Conservation (phyloP, 2,888 invertebrate genomes). For the Phorcus lineatus region DNA sequence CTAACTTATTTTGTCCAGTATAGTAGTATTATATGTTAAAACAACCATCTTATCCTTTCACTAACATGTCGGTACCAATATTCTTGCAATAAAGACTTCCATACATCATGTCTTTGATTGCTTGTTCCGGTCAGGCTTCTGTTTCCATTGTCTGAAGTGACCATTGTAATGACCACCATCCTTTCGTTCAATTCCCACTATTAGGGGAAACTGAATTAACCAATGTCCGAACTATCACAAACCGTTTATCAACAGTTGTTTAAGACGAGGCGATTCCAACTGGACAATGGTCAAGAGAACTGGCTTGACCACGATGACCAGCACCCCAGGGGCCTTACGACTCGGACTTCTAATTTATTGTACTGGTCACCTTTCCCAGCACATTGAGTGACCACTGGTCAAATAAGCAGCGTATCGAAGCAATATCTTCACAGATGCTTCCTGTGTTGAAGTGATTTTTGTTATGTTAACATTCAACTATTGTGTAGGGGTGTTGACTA, state of each 20-base stretch:
- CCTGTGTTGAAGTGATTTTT: not conserved
- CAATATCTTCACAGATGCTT: not conserved
- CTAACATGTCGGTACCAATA: too few species aligned
- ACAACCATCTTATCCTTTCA: too few species aligned
- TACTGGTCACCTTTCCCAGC: not conserved
- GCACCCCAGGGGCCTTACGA: not conserved
- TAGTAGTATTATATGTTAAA: too few species aligned
- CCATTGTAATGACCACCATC: not conserved
- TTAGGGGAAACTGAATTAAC: too few species aligned
- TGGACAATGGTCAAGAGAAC: too few species aligned
- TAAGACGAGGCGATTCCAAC: too few species aligned
- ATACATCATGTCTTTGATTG: not conserved
- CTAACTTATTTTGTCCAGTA: too few species aligned
- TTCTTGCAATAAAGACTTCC: too few species aligned
- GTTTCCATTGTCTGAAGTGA: not conserved
- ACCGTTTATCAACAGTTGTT: too few species aligned
- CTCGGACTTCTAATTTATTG: not conserved
- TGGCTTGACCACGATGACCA: not conserved
- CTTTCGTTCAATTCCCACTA: too few species aligned
- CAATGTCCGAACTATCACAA: too few species aligned
- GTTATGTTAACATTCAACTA: not conserved
- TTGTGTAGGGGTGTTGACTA: not conserved
- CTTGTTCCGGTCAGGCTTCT: not conserved
- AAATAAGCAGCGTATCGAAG: not conserved
- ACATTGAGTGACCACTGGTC: not conserved